Evolutionary conservation across 2,888 invertebrate genomes (phyloP), one percentile per base, ranked within the genome.

Genomic region (Zele albiditarsus): DNA sequence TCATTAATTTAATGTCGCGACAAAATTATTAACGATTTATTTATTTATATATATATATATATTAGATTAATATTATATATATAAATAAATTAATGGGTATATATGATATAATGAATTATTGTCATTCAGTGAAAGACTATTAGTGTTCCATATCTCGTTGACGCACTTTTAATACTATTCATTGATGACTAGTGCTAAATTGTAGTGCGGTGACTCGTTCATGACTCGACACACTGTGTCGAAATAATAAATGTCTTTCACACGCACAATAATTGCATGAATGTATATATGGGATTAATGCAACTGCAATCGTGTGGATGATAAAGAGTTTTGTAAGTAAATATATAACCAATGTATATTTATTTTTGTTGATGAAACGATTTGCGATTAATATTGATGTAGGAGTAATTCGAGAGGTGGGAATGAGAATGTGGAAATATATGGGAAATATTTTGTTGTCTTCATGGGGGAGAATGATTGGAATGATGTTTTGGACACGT

Each of bases 401-500:
- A n/a, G 53, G 53, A 8, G 38, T 12, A 12, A 12, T 38, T 38
- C 12, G 8, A 38, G 12, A 38, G 38, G 12, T n/a, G 38, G 38
- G 38, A 12, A 12, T 38, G 38, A 12, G 12, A 12, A 38, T 38
- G 38, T 0, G 8, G 12, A 12, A 38, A 12, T 12, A 38, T 12
- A 12, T 38, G 38, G 12, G 12, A 38, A 38, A 12, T 38, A 38
- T 38, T 38, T 38, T 12, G 38, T 12, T 38, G 38, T 38, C 12
- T 38, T 38, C 12, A 38, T 38, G 38, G 38, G 31, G 38, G 38
- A n/a, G 38, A 12, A 63, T 27, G 31, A 27, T 20, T 20, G 23
- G 66, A 72, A 66, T 72, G 53, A 66, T 65, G 72, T 66, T 72
- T 66, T 66, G 42, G 6, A 42, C 72, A 72, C 72, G 72, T 72